Base-by-base conservation (phyloP, 1,140 invertebrate species). In the Lordiphosa stackelbergi region DNA sequence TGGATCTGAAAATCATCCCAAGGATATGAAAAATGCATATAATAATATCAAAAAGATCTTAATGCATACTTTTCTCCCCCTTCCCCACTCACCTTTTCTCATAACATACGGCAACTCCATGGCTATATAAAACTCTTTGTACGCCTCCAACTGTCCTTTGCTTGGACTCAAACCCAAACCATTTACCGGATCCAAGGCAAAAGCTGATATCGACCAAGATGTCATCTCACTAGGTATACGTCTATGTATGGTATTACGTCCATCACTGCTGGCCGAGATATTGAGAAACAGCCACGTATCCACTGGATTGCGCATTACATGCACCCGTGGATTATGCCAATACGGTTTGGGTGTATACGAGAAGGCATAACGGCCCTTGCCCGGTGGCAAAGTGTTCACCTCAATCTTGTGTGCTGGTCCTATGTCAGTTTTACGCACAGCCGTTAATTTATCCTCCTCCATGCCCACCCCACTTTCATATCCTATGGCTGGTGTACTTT, bases 121-220 rank as follows among this genome's bases (percentile, higher is more conserved):
- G 2, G 92, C 92, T 35, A 97, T 91, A 73, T 96, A 97, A 86
- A 98, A 98, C 19, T 94, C 94, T 73, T 96, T 93, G 81, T 96
- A 96, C 0, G 97, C 94, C 87, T 92, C 92, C 41, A 98, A 85
- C 90, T 93, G 94, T 63, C 92, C 90, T 12, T 92, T 89, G 46
- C 90, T 75, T 35, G 92, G 88, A 8, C 94, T 92, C 1, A 99
- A 89, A 3, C 96, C 97, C 1, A 99, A 89, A 7, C 97, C 98
- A 64, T 93, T 89, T 0, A 94, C 89, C 0, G 94, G 90, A 89
- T 97, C 95, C 38, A 99, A 89, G 1, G 97, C 95, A 87, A 99
- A 99, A 2, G 95, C 98, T 13, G 94, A 95, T 0, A 98, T 90
- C 6, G 95, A 90, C 96, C 97, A 99, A 2, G 95, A 96, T 1